Evolutionary conservation across 2,888 invertebrate species (phyloP).

Genomic region (Lepas anatifera): DNA sequence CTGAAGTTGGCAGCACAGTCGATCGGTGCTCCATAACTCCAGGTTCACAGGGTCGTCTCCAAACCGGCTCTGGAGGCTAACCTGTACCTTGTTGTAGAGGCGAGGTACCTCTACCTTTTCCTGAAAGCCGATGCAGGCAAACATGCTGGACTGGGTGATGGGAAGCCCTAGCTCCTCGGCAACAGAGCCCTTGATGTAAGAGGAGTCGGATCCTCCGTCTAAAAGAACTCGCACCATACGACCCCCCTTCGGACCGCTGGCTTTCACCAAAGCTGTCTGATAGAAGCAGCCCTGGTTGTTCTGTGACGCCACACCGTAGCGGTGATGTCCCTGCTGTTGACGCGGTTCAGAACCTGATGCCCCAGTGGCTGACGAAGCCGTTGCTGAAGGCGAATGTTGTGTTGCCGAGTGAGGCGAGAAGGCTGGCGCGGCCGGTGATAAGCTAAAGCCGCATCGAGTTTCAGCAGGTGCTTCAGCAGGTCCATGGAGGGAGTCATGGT

Average conservation of each 20-base stretch:
- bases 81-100: background rate
- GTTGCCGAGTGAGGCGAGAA: background rate
- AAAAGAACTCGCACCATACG: background rate
- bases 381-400: background rate
- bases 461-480: background rate
- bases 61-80: background rate
- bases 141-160: background rate
- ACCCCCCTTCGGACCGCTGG: background rate
- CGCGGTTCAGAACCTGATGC: background rate
- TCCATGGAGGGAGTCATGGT: background rate
- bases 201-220: background rate
- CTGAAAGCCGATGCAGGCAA: background rate
- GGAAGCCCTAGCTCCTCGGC: background rate
- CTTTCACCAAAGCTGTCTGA: background rate
- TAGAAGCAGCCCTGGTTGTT: background rate
- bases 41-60: background rate
- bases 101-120: background rate
- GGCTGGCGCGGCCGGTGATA: background rate
- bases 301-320: background rate
- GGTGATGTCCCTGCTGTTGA: background rate
- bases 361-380: background rate
- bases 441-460: background rate
- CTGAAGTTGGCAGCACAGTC: background rate
- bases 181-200: background rate
- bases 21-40: background rate